Base-by-base conservation (phyloP, 1,140 invertebrate species). In the Drosophila truncata region DNA sequence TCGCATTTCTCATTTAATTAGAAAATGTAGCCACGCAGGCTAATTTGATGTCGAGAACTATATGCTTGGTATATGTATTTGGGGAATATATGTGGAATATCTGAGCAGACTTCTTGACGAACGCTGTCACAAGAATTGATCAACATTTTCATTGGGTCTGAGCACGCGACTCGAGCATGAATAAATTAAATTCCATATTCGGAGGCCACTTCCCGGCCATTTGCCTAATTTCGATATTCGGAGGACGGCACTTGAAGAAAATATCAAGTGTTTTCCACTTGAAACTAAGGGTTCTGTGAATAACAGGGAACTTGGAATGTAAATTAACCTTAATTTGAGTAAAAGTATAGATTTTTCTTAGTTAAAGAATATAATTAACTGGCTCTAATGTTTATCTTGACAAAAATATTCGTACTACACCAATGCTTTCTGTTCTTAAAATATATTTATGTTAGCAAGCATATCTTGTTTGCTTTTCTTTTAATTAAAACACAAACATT, bases 131-230 rank as follows among this genome's bases (percentile, higher is more conserved):
- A 61, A 18, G 66, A 88, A 76, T 90, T 76, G 78, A 85, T 85
- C 81, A 79, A 82, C 65, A 74, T 80, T 79, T 79, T 85, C 66
- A 90, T 90, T 79, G 69, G 61, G 16, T 27, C 20, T 55, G 71
- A 67, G 69, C 85, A 90, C 85, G 85, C 85, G 75, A 90, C 80
- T 39, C 16, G n/a, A 71, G 78, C 67, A 83, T 87, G 58, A 55
- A 87, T 82, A 82, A 73, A 87, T 87, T 80, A 82, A 71, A 76
- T 72, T 65, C 55, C 52, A 61, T 70, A 83, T 66, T 61, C 37
- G 64, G 71, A 71, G 42, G 52, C 61, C 76, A 80, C 60, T 66
- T 67, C 31, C 9, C 23, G 58, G 41, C 61, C 69, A 80, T 63
- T 66, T 67, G 50, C 16, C 18, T 64, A 59, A 57, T 62, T 76